Base-by-base conservation (phyloP, 53 echinoderm and acorn worm genomes). In the Paracentrotus lividus region DNA sequence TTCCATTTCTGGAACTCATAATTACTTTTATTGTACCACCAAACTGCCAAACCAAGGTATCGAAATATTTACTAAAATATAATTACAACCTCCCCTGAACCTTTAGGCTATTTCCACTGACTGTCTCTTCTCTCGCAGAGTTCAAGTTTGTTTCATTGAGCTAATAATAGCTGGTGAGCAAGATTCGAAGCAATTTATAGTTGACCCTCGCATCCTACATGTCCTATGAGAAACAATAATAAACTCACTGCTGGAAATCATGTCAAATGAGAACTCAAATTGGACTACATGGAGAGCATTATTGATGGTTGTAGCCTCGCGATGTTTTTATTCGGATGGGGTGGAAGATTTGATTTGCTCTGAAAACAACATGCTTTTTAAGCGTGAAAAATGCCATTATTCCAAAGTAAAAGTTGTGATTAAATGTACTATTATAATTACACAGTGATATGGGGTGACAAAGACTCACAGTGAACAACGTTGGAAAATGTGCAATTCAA, bases 171-270 rank as follows among this genome's bases (percentile, higher is more conserved):
- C 20, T 40, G 72, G 21, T 72, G 72, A 72, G 72, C 72, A 72
- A 72, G 36, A 72, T 38, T 72, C 72, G 72, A 36, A 72, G 72
- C 72, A 32, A 40, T 72, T 72, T 72, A 20, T 40, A 72, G 72
- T 16, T 40, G 38, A 72, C 72, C 72, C 72, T 72, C 18, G 36
- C 72, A 72, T 72, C 72, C 72, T 36, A 38, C 72, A n/a, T n/a
- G n/a, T n/a, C n/a, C n/a, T n/a, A n/a, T 20, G 21, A 36, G 18
- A 40, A 38, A 72, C 72, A 29, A 64, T 3, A 27, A 64, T 31
- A 36, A 5, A 3, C 72, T 0, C 38, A 18, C 72, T 16, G 72
- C 20, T 72, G 72, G 2, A 72, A 72, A 72, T 72, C 72, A 40
- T 72, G 72, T 40, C 72, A 72, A 18, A 36, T 20, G 72, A 4